phyloP scores from a whole-genome alignment of 2,888 invertebrate species.

The Sesia bembeciformis region DNA sequence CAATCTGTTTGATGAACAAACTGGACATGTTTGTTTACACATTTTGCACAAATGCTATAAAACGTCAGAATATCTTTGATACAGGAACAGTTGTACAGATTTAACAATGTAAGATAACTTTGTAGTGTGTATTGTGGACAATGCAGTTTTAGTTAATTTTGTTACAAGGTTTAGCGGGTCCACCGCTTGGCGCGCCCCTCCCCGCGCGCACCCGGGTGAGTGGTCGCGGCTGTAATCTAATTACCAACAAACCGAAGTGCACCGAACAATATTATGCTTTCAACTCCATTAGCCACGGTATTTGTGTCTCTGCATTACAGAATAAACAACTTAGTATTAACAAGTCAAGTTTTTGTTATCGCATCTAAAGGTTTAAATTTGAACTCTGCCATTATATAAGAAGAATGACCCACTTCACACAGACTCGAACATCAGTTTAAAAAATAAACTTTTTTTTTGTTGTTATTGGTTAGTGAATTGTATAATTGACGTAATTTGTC shows the following conservation, averaged over 20 bases:
- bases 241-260: slow-evolving; percentile 55
- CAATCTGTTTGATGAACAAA: too few species aligned
- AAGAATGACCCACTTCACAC: too few species aligned
- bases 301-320: neutral
- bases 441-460: too few species aligned
- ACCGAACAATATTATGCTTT: slow-evolving; percentile 14
- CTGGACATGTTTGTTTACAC: too few species aligned
- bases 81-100: neutral
- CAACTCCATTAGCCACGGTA: slow-evolving; percentile 36
- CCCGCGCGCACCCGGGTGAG: slow-evolving; percentile 15
- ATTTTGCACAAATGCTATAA: too few species aligned
- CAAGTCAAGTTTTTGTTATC: too few species aligned
- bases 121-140: slow-evolving; percentile 33
- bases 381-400: too few species aligned
- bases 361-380: too few species aligned
- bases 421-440: too few species aligned
- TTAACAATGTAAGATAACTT: neutral
- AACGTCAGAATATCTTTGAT: neutral
- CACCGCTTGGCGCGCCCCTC: too few species aligned
- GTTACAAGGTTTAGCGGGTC: slow-evolving; percentile 24
- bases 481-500: too few species aligned
- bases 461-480: too few species aligned
- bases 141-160: slow-evolving; percentile 67
- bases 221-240: slow-evolving; percentile 53
- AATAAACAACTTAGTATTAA: neutral